Percentiles rank a stretch among this genome's conserved stretches.
Conservation (phyloP, 1,140 invertebrate genomes). For the Tyrophagus putrescentiae region DNA sequence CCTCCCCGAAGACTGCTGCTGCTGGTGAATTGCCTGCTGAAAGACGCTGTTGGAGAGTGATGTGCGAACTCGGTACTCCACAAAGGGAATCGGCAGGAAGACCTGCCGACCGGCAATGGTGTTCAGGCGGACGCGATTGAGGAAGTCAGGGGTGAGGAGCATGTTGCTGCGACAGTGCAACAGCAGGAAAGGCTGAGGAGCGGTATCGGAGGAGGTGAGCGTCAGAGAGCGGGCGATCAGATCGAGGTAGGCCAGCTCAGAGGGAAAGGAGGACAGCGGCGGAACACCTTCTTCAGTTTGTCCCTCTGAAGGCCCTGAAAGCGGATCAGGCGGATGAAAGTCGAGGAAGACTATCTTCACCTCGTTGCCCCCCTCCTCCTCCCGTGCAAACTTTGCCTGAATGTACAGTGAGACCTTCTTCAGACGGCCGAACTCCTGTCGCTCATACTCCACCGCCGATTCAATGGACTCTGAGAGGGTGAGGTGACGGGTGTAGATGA, state of each 20-base stretch:
- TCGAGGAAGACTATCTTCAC: slow-evolving; percentile 49
- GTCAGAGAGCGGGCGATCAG: slow-evolving; percentile 51
- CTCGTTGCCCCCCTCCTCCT: slow-evolving; percentile 45
- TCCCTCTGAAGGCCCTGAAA: no score
- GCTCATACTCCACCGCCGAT: slow-evolving; percentile 24
- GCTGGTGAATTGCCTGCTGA: background rate
- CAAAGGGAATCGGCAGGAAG: slow-evolving; percentile 64
- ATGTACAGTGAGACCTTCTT: slow-evolving; percentile 47
- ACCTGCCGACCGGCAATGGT: slow-evolving; percentile 62
- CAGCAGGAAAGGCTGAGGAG: slow-evolving; percentile 38
- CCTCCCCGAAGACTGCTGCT: slow-evolving; percentile 19
- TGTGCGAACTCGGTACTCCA: slow-evolving; percentile 34
- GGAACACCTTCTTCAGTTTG: background rate
- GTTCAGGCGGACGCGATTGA: slow-evolving; percentile 68
- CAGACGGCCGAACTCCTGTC: slow-evolving; percentile 42
- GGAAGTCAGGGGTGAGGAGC: slow-evolving; percentile 57
- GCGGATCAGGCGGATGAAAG: slow-evolving; percentile 36
- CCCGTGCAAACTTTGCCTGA: slow-evolving; percentile 41
- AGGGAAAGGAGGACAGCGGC: slow-evolving; percentile 23
- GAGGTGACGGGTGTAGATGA: slow-evolving; percentile 27
- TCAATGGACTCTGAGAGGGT: background rate
- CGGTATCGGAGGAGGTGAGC: slow-evolving; percentile 40
- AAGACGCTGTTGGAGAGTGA: slow-evolving; percentile 24
- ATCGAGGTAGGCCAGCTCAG: slow-evolving; percentile 52
- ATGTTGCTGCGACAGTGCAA: slow-evolving; percentile 48